Evolutionary conservation across 2,888 invertebrate species (phyloP).

Genomic region (Camponotus fellah): DNA sequence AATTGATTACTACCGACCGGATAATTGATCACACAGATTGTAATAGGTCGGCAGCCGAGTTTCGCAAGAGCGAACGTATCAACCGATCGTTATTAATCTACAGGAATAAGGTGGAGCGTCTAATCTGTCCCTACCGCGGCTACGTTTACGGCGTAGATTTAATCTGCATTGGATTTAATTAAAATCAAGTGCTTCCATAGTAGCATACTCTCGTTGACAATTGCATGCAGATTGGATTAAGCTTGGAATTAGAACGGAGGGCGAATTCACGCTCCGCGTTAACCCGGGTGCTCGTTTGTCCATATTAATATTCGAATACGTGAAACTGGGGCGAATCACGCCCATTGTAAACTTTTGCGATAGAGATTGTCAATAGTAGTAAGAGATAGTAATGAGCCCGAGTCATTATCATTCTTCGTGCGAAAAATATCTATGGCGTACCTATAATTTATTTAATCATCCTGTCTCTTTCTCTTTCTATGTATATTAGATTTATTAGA

Average conservation of each 20-base stretch:
- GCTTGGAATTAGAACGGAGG: constrained; percentile 72
- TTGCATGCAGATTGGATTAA: constrained; percentile 77
- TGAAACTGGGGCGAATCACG: constrained; percentile 66
- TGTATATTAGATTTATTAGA: neutral
- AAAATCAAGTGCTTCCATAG: constrained; percentile 73
- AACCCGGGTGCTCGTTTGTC: constrained; percentile 70
- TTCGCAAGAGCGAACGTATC: constrained; percentile 55
- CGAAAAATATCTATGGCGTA: too few relatives aligned
- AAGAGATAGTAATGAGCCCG: constrained; percentile 62
- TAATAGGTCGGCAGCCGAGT: neutral
- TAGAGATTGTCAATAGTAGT: constrained; percentile 61
- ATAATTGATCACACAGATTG: constrained; percentile 25
- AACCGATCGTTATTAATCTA: constrained; percentile 71
- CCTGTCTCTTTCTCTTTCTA: neutral
- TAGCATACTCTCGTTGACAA: constrained; percentile 72
- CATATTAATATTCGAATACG: constrained; percentile 75
- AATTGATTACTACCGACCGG: constrained; percentile 23
- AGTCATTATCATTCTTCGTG: constrained; percentile 44
- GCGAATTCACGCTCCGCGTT: constrained; percentile 65
- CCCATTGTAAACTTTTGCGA: constrained; percentile 39
- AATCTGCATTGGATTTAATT: constrained; percentile 77
- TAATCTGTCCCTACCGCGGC: constrained; percentile 67
- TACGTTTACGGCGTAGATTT: constrained; percentile 73
- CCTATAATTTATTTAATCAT: constrained; percentile 33
- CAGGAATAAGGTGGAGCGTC: constrained; percentile 69